These are phyloP conservation scores for Hyposoter dolosus DNA, from an alignment of 2,888 invertebrate genomes.

Conservation along the genomic window DNA sequence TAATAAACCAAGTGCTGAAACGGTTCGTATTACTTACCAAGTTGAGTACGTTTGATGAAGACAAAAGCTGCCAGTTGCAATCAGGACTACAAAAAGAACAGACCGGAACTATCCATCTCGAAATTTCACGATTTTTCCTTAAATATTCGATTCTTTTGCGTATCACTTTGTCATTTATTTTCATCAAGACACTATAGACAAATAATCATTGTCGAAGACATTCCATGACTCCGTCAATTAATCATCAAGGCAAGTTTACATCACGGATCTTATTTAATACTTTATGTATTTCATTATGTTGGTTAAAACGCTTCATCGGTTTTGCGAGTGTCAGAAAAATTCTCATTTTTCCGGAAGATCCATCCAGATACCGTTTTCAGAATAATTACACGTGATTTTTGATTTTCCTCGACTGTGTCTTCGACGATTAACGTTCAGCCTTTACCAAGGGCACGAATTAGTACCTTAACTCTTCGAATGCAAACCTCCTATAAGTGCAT, in stretches of 20 bases:
- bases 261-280: not conserved
- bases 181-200: not conserved
- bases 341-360: not conserved
- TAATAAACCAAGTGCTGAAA: conserved; percentile 62
- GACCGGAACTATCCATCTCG: not conserved
- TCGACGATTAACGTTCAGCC: too few relatives aligned
- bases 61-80: conserved; percentile 37
- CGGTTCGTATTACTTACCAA: conserved; percentile 53
- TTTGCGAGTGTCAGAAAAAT: not conserved
- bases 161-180: not conserved
- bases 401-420: too few relatives aligned
- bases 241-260: conserved; percentile 62
- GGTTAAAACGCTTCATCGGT: not conserved
- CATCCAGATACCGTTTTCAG: not conserved
- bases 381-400: not conserved
- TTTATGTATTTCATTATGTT: not conserved
- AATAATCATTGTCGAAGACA: conserved; percentile 35
- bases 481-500: too few relatives aligned
- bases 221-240: conserved; percentile 69
- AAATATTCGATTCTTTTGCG: not conserved
- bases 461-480: too few relatives aligned
- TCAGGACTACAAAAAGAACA: conserved; percentile 36
- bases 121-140: conserved; percentile 1
- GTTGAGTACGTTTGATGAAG: conserved; percentile 50
- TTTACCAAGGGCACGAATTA: too few relatives aligned